A percentile compares a stretch with the other conserved stretches of the same genome.
These are phyloP conservation scores for Diplodus sargus DNA, from an alignment of 2,797 vertebrate species.

Conservation along the genomic window DNA sequence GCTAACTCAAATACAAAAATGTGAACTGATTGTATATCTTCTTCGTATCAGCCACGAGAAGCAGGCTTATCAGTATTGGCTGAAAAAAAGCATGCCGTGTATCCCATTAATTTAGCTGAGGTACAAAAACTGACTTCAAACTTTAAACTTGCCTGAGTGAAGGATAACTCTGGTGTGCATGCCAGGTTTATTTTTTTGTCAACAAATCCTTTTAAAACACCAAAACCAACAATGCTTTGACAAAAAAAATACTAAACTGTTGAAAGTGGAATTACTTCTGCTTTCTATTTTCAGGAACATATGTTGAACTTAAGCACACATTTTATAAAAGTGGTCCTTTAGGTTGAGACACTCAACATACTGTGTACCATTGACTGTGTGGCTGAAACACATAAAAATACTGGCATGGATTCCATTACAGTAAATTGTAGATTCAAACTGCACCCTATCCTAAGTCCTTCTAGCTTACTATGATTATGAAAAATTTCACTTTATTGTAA, in stretches of 20 bases:
- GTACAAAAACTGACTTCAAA: neutral
- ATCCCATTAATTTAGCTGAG: neutral
- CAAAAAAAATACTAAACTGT: too few species aligned
- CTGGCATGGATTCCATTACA: neutral
- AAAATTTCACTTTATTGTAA: neutral
- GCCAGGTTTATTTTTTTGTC: too few species aligned
- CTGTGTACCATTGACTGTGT: too few species aligned
- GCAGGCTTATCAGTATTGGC: too few species aligned
- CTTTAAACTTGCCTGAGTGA: neutral
- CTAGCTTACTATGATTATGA: neutral
- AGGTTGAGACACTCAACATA: neutral
- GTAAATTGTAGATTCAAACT: neutral
- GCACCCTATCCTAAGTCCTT: neutral
- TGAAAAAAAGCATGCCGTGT: too few species aligned
- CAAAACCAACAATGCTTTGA: too few species aligned
- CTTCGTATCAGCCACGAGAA: too few species aligned
- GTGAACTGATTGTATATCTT: too few species aligned
- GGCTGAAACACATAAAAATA: neutral
- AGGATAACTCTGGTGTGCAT: neutral
- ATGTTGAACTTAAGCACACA: neutral
- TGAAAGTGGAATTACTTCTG: too few species aligned
- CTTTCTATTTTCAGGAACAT: neutral
- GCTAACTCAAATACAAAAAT: too few species aligned
- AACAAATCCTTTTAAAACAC: too few species aligned
- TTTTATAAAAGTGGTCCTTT: neutral